Conservation (phyloP, 92 coral and sea anemone genomes). For the Parazoanthus swiftii region DNA sequence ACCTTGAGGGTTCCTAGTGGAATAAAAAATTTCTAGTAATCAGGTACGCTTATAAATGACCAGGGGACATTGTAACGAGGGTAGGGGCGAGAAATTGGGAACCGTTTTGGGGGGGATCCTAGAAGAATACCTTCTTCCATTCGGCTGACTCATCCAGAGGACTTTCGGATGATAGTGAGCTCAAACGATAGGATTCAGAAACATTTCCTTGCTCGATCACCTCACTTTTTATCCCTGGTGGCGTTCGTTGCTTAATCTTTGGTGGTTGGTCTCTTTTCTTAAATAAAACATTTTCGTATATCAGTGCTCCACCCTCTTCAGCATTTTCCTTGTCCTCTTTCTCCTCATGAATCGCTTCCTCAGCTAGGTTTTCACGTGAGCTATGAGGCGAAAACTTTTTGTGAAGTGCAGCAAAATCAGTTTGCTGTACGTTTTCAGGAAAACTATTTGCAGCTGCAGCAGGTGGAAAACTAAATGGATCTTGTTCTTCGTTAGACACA, state of each 20-base stretch:
- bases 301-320: conserved; percentile 63
- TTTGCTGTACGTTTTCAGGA: conserved; percentile 25
- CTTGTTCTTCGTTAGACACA: conserved; percentile 48
- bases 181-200: conserved; percentile 60
- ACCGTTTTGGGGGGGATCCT: too few relatives aligned
- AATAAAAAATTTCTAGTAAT: too few relatives aligned
- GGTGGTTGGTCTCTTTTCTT: conserved; percentile 56
- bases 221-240: conserved; percentile 2
- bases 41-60: too few relatives aligned
- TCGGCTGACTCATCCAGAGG: conserved; percentile 87
- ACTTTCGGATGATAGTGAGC: conserved; percentile 66
- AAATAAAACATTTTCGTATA: conserved; percentile 94
- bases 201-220: conserved; percentile 14
- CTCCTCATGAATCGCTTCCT: conserved; percentile 1
- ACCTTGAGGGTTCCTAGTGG: too few relatives aligned
- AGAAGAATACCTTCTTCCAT: conserved; percentile 83
- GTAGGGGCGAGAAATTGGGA: too few relatives aligned
- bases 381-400: conserved; percentile 58
- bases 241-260: not conserved
- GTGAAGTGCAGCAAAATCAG: conserved; percentile 61
- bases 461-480: conserved; percentile 74
- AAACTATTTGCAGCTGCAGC: not conserved
- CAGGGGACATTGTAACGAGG: too few relatives aligned
- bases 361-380: conserved; percentile 63
- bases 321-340: conserved; percentile 42